These are phyloP conservation scores for Koerneria pararmatus DNA, from an alignment of 2,888 invertebrate genomes.

Conservation along the genomic window DNA sequence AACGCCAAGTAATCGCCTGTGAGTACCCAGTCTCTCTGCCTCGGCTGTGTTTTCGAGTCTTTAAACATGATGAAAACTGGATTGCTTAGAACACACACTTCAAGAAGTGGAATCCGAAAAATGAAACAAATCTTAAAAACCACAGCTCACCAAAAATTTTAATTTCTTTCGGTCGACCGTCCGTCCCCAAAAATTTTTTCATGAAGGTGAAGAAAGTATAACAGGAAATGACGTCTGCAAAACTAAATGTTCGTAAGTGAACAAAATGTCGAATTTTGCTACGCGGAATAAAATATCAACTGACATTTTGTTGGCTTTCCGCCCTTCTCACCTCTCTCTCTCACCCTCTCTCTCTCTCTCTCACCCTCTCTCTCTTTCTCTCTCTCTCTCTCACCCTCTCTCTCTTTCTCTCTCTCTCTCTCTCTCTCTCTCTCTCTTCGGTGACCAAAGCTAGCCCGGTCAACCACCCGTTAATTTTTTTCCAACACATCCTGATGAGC, in stretches of 20 bases:
- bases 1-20: conserved; percentile 75
- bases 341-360: not conserved
- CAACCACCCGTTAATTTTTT: not conserved
- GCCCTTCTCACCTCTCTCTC: not conserved
- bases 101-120: too few relatives aligned
- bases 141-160: too few relatives aligned
- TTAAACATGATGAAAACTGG: too few relatives aligned
- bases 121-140: too few relatives aligned
- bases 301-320: not conserved
- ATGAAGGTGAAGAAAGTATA: too few relatives aligned
- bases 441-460: not conserved
- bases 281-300: too few relatives aligned
- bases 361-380: not conserved
- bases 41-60: conserved; percentile 46
- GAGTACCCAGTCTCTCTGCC: conserved; percentile 69
- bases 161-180: too few relatives aligned
- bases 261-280: too few relatives aligned
- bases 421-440: not conserved
- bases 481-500: not conserved
- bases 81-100: too few relatives aligned
- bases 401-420: not conserved
- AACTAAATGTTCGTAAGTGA: too few relatives aligned
- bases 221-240: too few relatives aligned
- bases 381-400: not conserved
- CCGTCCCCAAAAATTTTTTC: too few relatives aligned